These are phyloP conservation scores for Ruditapes philippinarum DNA, from an alignment of 1,140 invertebrate genomes.

Conservation along the genomic window DNA sequence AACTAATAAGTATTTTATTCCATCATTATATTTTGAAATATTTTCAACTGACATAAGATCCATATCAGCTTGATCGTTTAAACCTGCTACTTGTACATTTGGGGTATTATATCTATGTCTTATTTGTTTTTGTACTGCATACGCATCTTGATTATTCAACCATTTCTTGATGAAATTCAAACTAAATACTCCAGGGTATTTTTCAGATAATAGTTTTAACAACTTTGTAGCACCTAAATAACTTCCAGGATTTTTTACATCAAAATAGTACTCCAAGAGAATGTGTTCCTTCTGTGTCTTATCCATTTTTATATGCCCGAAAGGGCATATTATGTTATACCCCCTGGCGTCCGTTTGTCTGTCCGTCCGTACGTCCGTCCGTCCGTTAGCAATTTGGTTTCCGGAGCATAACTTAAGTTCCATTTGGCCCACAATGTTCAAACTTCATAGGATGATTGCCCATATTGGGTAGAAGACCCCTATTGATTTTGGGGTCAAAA, in stretches of 20 bases:
- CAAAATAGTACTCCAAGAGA: constrained; percentile 5
- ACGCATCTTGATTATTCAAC: constrained; percentile 58
- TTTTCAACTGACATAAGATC: constrained; percentile 57
- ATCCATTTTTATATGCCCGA: too few relatives aligned
- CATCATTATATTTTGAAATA: constrained; percentile 45
- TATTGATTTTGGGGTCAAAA: too few relatives aligned
- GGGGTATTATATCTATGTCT: constrained; percentile 36
- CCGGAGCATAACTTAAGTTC: too few relatives aligned
- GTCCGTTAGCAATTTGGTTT: too few relatives aligned
- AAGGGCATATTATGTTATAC: too few relatives aligned
- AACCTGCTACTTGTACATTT: constrained; percentile 20
- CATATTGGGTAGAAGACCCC: too few relatives aligned
- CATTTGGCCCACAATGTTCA: too few relatives aligned
- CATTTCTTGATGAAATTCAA: constrained; percentile 2
- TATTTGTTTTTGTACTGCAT: neutral
- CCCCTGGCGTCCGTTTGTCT: too few relatives aligned
- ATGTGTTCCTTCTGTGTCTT: too few relatives aligned
- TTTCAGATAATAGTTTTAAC: neutral
- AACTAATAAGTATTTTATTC: too few relatives aligned
- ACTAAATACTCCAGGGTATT: constrained; percentile 8
- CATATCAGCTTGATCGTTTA: constrained; percentile 41
- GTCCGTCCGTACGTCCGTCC: too few relatives aligned
- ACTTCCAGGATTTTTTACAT: neutral
- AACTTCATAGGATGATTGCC: too few relatives aligned
- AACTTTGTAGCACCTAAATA: neutral